Percentiles rank a stretch among this genome's conserved stretches.
Conservation (phyloP, 2,797 vertebrate species). For the Cygnus olor region DNA sequence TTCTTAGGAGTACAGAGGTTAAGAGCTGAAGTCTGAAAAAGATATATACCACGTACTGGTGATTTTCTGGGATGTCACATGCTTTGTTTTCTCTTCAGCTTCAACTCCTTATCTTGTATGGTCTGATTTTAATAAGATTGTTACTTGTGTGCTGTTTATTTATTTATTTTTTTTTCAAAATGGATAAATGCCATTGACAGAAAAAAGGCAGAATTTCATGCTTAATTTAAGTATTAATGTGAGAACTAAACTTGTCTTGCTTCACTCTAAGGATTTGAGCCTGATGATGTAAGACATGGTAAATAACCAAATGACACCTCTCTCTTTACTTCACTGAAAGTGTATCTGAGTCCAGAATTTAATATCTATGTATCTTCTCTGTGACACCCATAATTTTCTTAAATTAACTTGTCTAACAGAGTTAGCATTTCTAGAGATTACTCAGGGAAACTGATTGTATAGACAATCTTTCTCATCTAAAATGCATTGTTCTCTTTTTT, state of each 20-base stretch:
- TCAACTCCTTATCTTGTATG: neutral
- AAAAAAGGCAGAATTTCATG: neutral
- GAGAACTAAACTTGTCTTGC: neutral
- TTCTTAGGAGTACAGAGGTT: neutral
- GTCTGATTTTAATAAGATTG: neutral
- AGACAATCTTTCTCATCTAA: neutral
- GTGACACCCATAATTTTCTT: neutral
- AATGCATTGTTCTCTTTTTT: neutral
- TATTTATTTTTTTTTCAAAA: neutral
- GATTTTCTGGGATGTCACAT: neutral
- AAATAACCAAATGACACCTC: neutral
- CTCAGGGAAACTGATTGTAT: neutral
- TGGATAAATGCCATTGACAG: neutral
- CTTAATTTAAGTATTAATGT: neutral
- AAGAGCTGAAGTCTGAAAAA: neutral
- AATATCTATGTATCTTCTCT: neutral
- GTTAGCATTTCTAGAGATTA: neutral
- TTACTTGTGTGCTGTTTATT: neutral
- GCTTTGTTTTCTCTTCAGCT: neutral
- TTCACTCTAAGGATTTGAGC: neutral
- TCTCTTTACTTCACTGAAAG: neutral
- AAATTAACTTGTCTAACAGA: neutral
- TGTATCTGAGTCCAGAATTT: neutral
- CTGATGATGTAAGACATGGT: neutral
- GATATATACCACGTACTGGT: neutral